phyloP scores from a whole-genome alignment of 2,888 invertebrate genomes.

The Hypomecis atomaria region DNA sequence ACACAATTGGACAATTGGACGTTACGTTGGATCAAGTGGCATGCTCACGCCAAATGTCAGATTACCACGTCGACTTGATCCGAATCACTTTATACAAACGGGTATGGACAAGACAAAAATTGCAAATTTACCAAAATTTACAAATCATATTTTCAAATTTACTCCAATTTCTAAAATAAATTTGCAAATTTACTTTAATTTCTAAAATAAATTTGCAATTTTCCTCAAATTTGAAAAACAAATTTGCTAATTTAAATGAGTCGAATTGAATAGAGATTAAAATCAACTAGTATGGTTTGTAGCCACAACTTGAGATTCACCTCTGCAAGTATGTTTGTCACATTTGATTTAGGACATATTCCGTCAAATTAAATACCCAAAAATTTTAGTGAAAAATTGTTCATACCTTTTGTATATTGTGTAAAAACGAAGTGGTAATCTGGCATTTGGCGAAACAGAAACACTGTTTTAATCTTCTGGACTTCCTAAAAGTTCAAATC shows the following conservation, averaged over 20 bases:
- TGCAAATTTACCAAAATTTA: not conserved
- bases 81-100: slow-evolving; percentile 47
- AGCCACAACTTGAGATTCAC: too few relatives aligned
- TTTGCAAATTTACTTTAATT: not conserved
- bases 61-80: slow-evolving; percentile 77
- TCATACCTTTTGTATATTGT: slow-evolving; percentile 39
- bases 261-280: too few relatives aligned
- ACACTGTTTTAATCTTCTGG: slow-evolving; percentile 73
- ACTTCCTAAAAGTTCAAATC: slow-evolving; percentile 53
- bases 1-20: slow-evolving; percentile 73
- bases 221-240: not conserved
- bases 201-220: not conserved
- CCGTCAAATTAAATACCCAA: too few relatives aligned
- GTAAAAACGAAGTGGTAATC: slow-evolving; percentile 66
- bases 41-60: slow-evolving; percentile 78
- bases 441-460: slow-evolving; percentile 78
- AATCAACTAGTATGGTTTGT: too few relatives aligned
- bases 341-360: too few relatives aligned
- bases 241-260: not conserved
- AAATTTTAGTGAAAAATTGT: slow-evolving; percentile 18
- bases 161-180: not conserved
- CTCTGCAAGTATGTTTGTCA: too few relatives aligned
- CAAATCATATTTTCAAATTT: not conserved
- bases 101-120: slow-evolving; percentile 15
- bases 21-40: slow-evolving; percentile 75